Conservation (phyloP, 2,113 vertebrate genomes). For the Chauna torquata region DNA sequence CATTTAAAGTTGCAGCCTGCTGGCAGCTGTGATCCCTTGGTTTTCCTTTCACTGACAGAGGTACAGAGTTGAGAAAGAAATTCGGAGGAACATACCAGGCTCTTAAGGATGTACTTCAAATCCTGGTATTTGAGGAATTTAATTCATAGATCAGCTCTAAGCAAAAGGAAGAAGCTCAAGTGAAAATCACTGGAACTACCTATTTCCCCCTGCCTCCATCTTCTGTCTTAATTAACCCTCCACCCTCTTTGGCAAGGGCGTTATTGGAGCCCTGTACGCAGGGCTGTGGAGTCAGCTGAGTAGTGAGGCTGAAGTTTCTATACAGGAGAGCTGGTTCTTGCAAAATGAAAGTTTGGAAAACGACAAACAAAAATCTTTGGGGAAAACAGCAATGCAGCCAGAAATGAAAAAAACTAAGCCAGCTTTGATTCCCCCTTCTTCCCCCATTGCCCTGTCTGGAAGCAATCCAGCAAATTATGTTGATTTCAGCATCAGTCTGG, state of each 20-base stretch:
- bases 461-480: background rate
- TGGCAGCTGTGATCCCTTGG: background rate
- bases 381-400: background rate
- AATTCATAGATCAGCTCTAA: background rate
- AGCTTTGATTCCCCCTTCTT: too few relatives aligned
- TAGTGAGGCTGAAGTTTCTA: background rate
- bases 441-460: background rate
- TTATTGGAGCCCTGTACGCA: rapidly evolving
- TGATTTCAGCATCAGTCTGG: background rate
- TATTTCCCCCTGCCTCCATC: background rate
- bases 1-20: background rate
- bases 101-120: background rate
- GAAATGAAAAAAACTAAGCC: background rate
- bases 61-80: background rate
- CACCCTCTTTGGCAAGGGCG: background rate
- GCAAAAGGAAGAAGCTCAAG: background rate
- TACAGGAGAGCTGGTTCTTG: background rate
- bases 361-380: background rate
- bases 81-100: background rate
- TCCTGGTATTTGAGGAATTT: background rate
- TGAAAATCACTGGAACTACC: background rate
- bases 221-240: background rate
- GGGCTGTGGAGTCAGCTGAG: background rate
- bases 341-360: background rate
- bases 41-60: background rate